Evolutionary conservation across 1,140 invertebrate species (phyloP).

Genomic region (Pachypeltis micranthus): DNA sequence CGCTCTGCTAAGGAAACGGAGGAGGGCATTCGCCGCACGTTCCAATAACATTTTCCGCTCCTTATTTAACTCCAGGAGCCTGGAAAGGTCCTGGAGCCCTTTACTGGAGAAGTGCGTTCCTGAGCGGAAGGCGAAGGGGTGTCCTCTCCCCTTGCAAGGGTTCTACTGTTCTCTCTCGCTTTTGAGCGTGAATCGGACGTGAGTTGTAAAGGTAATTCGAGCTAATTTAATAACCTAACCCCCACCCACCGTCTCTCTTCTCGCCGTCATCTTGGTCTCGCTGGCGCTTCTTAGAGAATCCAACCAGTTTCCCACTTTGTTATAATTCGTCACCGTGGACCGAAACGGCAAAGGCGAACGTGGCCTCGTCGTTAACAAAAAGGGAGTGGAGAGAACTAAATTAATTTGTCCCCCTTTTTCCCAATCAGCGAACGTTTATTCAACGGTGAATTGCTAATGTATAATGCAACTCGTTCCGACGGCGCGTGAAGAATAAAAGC

Average conservation of each 20-base stretch:
- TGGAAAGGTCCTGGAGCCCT: background rate
- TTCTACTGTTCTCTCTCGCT: too few species aligned
- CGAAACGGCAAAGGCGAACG: too few species aligned
- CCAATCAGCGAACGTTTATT: too few species aligned
- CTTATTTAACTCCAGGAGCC: background rate
- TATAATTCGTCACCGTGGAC: background rate
- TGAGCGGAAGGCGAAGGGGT: background rate
- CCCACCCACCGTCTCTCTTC: background rate
- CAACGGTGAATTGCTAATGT: too few species aligned
- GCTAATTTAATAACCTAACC: background rate
- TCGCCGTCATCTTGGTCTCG: too few species aligned
- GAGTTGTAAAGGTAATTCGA: constrained; percentile 1
- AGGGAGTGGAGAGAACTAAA: too few species aligned
- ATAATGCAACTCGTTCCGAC: too few species aligned
- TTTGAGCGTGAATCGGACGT: constrained; percentile 1
- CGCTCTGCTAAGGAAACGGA: background rate
- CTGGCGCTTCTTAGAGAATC: too few species aligned
- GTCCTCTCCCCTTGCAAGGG: background rate
- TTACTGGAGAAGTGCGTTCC: background rate
- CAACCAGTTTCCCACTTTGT: background rate
- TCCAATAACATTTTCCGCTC: constrained; percentile 3
- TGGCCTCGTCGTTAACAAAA: background rate
- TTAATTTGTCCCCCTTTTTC: too few species aligned
- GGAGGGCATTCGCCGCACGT: background rate
- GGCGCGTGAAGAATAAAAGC: too few species aligned